A percentile compares a stretch with the other conserved stretches of the same genome.
Evolutionary conservation across 2,113 vertebrate genomes (phyloP).

Genomic region (Pseudorhombus dupliciocellatus): DNA sequence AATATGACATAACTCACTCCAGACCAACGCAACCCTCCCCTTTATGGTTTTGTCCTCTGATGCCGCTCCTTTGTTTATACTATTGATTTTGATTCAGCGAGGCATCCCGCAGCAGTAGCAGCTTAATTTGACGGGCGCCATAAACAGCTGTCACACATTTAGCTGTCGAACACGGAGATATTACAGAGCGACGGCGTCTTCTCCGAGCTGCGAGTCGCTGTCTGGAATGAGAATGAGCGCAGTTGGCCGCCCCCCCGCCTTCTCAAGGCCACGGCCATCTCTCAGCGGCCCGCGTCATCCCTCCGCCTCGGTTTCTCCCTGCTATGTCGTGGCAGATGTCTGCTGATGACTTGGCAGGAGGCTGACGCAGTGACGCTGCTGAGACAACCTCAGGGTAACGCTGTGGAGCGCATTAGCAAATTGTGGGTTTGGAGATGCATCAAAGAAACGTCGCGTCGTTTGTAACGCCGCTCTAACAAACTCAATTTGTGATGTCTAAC

Average conservation of each 20-base stretch:
- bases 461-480: too few species aligned
- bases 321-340: conserved; percentile 48
- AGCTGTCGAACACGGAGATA: conserved; percentile 38
- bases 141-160: conserved; percentile 62
- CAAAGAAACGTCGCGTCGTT: not conserved
- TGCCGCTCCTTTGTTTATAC: not conserved
- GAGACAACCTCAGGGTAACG: conserved; percentile 38
- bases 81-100: conserved; percentile 44
- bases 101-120: conserved; percentile 14
- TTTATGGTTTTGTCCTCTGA: not conserved
- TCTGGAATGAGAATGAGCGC: conserved; percentile 41
- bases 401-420: conserved; percentile 18
- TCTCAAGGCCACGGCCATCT: conserved; percentile 52
- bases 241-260: conserved; percentile 11
- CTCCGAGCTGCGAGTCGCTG: conserved; percentile 20
- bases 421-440: not conserved
- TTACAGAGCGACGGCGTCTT: conserved; percentile 16
- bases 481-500: not conserved
- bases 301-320: conserved; percentile 23
- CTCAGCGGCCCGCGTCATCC: conserved; percentile 25
- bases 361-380: conserved; percentile 17
- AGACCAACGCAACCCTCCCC: not conserved
- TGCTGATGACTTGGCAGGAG: conserved; percentile 52
- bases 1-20: not conserved
- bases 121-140: conserved; percentile 39